phyloP scores from a whole-genome alignment of 2,113 vertebrate species.

The Cynocephalus volans region DNA sequence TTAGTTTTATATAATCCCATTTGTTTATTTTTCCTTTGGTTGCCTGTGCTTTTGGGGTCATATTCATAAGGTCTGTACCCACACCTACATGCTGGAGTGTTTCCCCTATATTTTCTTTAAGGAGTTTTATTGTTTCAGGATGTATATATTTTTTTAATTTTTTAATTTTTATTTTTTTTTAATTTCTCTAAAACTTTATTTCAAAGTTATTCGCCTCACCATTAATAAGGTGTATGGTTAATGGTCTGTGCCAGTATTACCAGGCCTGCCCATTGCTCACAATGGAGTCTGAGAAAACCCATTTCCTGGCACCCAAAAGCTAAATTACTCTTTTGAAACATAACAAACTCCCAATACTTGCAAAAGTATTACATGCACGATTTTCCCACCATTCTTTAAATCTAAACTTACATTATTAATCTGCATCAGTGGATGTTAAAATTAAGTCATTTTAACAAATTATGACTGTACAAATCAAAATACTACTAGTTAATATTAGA shows the following conservation, averaged over 20 bases:
- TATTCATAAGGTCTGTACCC: no score
- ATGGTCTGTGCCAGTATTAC: slow-evolving; percentile 79
- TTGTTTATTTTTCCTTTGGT: no score
- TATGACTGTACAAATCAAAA: slow-evolving; percentile 89
- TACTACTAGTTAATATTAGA: slow-evolving; percentile 84
- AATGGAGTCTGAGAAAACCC: slow-evolving; percentile 88
- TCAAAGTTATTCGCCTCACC: slow-evolving; percentile 87
- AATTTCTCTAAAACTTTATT: slow-evolving; percentile 90
- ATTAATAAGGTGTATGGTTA: slow-evolving; percentile 77
- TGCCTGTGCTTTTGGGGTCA: no score
- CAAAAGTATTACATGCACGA: slow-evolving; percentile 86
- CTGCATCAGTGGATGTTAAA: slow-evolving; percentile 85
- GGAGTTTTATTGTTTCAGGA: no score
- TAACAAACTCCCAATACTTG: slow-evolving; percentile 82
- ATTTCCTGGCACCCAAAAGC: slow-evolving; percentile 81
- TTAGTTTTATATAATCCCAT: no score
- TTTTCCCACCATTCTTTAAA: slow-evolving; percentile 83
- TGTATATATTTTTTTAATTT: no score
- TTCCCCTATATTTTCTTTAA: no score
- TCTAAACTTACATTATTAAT: slow-evolving; percentile 86
- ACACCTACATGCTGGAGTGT: no score
- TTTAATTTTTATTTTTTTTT: no score
- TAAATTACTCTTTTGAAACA: slow-evolving; percentile 82
- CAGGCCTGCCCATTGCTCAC: slow-evolving; percentile 88
- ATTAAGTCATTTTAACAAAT: slow-evolving; percentile 87